phyloP scores from a whole-genome alignment of 2,888 invertebrate species.

The Eupithecia insigniata region DNA sequence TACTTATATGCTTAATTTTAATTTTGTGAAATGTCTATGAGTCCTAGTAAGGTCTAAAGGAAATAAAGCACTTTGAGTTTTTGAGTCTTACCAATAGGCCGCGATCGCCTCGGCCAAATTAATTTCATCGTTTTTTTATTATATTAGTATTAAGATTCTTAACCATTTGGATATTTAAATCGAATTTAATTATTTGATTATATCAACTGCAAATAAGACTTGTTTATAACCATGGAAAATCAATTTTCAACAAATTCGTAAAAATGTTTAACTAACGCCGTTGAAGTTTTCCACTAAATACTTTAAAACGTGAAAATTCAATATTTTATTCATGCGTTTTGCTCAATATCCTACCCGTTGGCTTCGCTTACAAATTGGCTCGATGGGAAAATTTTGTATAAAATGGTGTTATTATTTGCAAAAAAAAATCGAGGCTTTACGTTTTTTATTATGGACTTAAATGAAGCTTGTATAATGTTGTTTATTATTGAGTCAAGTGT shows the following conservation, averaged over 20 bases:
- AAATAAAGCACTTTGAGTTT: no score
- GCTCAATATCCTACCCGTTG: slow-evolving; percentile 19
- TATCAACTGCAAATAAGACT: not conserved
- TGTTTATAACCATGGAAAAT: no score
- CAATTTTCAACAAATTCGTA: not conserved
- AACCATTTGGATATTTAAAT: no score
- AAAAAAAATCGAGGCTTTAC: not conserved
- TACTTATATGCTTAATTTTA: no score
- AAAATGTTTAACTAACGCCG: not conserved
- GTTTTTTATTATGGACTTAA: not conserved
- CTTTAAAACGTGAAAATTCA: slow-evolving; percentile 30
- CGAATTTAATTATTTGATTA: not conserved
- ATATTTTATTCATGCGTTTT: slow-evolving; percentile 33
- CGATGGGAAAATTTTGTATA: slow-evolving; percentile 26
- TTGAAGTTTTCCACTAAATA: slow-evolving; percentile 12
- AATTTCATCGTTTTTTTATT: no score
- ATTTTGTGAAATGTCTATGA: no score
- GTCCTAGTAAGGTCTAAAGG: no score
- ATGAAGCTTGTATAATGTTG: not conserved
- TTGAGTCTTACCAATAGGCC: no score
- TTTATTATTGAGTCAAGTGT: not conserved
- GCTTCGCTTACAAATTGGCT: slow-evolving; percentile 30
- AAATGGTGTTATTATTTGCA: slow-evolving; percentile 15
- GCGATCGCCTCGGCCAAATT: no score
- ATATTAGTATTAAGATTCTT: no score